These are phyloP conservation scores for Yasuhikotakia modesta DNA, from an alignment of 2,797 vertebrate species.

Conservation along the genomic window DNA sequence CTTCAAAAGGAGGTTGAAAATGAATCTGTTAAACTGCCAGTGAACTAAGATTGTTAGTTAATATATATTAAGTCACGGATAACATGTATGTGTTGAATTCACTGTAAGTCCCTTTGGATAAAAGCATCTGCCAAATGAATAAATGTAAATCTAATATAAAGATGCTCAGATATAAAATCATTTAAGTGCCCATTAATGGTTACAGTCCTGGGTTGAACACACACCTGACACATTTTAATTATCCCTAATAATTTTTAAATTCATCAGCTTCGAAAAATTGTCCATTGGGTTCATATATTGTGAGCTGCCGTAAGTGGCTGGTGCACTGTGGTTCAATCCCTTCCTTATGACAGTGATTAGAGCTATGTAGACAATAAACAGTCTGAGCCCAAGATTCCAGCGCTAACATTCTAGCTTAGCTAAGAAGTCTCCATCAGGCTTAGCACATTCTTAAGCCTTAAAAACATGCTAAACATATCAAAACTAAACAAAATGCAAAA, in stretches of 20 bases:
- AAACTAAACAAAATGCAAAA: constrained; percentile 39
- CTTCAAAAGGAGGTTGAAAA: too few species aligned
- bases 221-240: too few species aligned
- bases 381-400: constrained; percentile 80
- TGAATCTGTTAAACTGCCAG: constrained; percentile 59
- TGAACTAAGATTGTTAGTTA: constrained; percentile 42
- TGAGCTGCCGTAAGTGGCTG: constrained; percentile 64
- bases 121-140: too few species aligned
- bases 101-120: too few species aligned
- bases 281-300: constrained; percentile 22
- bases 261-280: not conserved
- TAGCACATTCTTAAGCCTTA: constrained; percentile 91
- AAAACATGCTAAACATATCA: constrained; percentile 85
- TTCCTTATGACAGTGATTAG: constrained; percentile 97
- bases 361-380: constrained; percentile 80
- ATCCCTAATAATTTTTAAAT: not conserved
- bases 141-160: too few species aligned
- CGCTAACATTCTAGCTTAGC: constrained; percentile 74
- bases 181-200: not conserved
- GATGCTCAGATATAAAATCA: not conserved
- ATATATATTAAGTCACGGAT: too few species aligned
- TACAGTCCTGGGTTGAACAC: too few species aligned
- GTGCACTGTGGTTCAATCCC: constrained; percentile 79
- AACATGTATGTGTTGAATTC: too few species aligned
- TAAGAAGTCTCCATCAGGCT: constrained; percentile 74